phyloP scores from a whole-genome alignment of 2,113 vertebrate genomes.

The Carassius carassius region DNA sequence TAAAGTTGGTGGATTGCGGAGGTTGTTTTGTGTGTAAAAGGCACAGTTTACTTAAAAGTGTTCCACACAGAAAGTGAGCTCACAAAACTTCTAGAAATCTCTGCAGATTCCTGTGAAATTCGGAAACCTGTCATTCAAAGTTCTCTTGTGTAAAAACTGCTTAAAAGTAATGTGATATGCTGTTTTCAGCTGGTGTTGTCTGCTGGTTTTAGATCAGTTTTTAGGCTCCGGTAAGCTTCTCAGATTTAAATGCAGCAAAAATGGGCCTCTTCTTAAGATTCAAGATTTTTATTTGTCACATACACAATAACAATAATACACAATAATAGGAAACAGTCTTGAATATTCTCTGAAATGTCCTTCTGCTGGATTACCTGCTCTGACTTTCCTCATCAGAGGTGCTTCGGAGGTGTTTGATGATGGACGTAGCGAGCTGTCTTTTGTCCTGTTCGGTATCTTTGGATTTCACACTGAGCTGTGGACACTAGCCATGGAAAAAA shows the following conservation, averaged over 20 bases:
- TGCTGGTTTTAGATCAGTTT: not conserved
- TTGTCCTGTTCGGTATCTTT: not conserved
- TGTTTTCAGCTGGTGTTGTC: not conserved
- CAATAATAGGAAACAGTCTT: not conserved
- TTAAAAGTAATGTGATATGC: not conserved
- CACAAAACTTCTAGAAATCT: not conserved
- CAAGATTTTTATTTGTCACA: too few relatives aligned
- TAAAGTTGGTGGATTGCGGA: not conserved
- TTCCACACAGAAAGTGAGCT: not conserved
- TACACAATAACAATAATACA: too few relatives aligned
- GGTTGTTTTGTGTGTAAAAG: not conserved
- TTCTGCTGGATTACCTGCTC: not conserved
- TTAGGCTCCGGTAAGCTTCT: not conserved
- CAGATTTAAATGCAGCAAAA: too few relatives aligned
- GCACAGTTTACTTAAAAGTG: not conserved
- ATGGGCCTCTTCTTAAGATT: too few relatives aligned
- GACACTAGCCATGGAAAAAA: slow-evolving; percentile 24
- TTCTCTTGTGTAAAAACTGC: not conserved
- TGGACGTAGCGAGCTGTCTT: not conserved
- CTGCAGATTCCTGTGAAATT: not conserved
- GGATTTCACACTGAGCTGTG: slow-evolving; percentile 6
- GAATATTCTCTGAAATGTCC: not conserved
- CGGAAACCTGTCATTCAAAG: not conserved
- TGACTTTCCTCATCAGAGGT: slow-evolving; percentile 1
- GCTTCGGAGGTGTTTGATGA: not conserved